Evolutionary conservation across 2,113 vertebrate genomes (phyloP).

Genomic region (Hemicordylus capensis): DNA sequence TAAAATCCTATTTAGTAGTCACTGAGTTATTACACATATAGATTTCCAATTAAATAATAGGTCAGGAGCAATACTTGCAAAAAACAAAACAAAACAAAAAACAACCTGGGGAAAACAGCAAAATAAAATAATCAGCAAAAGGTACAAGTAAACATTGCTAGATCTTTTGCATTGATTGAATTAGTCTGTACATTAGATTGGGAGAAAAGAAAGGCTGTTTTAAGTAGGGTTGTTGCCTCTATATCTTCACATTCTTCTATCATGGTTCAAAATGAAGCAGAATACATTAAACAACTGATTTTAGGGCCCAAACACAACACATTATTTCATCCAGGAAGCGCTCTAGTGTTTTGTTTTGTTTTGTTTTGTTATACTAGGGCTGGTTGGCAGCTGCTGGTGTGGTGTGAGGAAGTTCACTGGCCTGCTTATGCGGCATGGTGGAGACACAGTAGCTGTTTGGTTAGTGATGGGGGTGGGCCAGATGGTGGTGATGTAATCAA

Average conservation of each 20-base stretch:
- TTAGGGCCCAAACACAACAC: background rate
- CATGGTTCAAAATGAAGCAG: background rate
- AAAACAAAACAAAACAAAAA: no score
- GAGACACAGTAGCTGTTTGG: no score
- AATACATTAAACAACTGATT: background rate
- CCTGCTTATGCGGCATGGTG: no score
- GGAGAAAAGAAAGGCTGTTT: background rate
- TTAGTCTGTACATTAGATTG: background rate
- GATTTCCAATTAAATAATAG: conserved; percentile 24
- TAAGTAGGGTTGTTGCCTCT: background rate
- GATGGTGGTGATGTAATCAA: no score
- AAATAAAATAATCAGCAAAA: background rate
- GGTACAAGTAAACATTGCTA: background rate
- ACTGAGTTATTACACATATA: background rate
- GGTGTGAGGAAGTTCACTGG: no score
- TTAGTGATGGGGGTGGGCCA: no score
- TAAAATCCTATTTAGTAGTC: background rate
- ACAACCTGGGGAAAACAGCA: background rate
- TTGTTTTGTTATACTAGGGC: no score
- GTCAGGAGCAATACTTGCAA: background rate
- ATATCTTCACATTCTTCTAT: background rate
- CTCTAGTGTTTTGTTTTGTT: no score
- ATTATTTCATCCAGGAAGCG: background rate
- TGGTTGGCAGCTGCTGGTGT: no score
- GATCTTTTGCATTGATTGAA: background rate